Percentiles rank a stretch among this genome's conserved stretches.
Evolutionary conservation across 1,140 invertebrate species (phyloP).

Genomic region (Brachionus sp.): DNA sequence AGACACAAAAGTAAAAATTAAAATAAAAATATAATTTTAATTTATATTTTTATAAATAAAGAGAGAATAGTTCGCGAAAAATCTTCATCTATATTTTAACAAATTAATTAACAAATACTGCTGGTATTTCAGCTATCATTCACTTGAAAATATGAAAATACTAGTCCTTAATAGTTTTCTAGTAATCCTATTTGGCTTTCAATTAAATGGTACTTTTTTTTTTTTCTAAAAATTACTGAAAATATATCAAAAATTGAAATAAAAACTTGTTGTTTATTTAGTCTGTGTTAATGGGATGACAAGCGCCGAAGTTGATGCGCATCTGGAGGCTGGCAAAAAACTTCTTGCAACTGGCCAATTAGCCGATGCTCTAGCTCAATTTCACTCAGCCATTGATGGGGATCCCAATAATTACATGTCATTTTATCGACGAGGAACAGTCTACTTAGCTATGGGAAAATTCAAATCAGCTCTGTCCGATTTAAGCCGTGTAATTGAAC

Average conservation of each 20-base stretch:
- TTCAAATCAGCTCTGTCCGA: constrained; percentile 89
- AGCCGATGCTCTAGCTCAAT: constrained; percentile 91
- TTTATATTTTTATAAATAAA: neutral
- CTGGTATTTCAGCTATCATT: neutral
- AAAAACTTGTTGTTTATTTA: constrained; percentile 46
- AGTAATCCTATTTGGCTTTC: neutral
- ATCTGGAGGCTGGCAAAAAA: constrained; percentile 85
- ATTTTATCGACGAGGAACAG: constrained; percentile 76
- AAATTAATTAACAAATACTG: neutral
- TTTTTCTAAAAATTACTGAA: neutral
- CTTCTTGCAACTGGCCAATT: constrained; percentile 85
- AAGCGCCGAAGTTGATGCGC: constrained; percentile 75
- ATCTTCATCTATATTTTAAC: neutral
- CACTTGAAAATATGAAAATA: constrained; percentile 24
- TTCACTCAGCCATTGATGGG: constrained; percentile 93
- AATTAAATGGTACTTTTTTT: constrained; percentile 8
- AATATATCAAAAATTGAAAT: neutral
- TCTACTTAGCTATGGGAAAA: constrained; percentile 91
- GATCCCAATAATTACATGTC: constrained; percentile 93
- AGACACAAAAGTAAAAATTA: neutral
- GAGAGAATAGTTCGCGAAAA: neutral
- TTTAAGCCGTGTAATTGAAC: constrained; percentile 81
- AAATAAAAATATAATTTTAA: neutral
- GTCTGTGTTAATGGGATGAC: constrained; percentile 44
- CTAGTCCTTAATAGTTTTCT: neutral